Percentiles rank a stretch among this genome's conserved stretches.
These are phyloP conservation scores for Distichodus sexfasciatus DNA, from an alignment of 2,797 vertebrate genomes.

Conservation along the genomic window DNA sequence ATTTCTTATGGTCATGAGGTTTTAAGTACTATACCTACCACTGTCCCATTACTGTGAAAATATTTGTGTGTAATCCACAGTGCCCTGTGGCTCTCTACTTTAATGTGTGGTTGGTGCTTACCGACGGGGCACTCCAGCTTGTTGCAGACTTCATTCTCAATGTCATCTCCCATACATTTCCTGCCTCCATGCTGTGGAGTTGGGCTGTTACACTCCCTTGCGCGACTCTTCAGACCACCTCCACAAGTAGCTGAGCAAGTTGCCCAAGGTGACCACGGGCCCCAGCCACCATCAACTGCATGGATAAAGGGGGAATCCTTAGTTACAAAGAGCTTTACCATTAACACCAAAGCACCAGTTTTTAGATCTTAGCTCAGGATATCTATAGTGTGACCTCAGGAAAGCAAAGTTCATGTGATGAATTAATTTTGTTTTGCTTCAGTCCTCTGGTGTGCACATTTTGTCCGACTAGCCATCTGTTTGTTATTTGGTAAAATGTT, in stretches of 20 bases:
- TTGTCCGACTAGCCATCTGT: slow-evolving; percentile 32
- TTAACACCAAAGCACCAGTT: background rate
- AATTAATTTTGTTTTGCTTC: slow-evolving; percentile 14
- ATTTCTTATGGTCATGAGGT: too few relatives aligned
- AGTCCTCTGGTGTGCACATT: background rate
- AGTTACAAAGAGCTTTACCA: background rate
- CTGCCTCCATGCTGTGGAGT: slow-evolving; percentile 84
- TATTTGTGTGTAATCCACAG: too few relatives aligned
- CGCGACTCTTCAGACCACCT: slow-evolving; percentile 84
- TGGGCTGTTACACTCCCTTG: slow-evolving; percentile 84
- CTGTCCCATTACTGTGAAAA: too few relatives aligned
- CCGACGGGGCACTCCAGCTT: slow-evolving; percentile 84
- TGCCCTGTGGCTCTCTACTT: too few relatives aligned
- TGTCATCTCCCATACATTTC: slow-evolving; percentile 80
- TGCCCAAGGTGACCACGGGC: slow-evolving; percentile 90
- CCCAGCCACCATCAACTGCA: slow-evolving; percentile 90
- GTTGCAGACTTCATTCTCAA: slow-evolving; percentile 86
- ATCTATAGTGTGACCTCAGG: slow-evolving; percentile 6
- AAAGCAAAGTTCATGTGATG: slow-evolving; percentile 12
- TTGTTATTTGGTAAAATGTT: slow-evolving; percentile 26
- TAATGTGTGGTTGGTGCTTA: too few relatives aligned
- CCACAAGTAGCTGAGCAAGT: slow-evolving; percentile 86
- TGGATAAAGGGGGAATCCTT: slow-evolving; percentile 9
- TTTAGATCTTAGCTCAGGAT: background rate
- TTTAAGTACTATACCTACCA: too few relatives aligned